Conservation (phyloP, 2,888 invertebrate genomes). For the Calameuta filiformis region DNA sequence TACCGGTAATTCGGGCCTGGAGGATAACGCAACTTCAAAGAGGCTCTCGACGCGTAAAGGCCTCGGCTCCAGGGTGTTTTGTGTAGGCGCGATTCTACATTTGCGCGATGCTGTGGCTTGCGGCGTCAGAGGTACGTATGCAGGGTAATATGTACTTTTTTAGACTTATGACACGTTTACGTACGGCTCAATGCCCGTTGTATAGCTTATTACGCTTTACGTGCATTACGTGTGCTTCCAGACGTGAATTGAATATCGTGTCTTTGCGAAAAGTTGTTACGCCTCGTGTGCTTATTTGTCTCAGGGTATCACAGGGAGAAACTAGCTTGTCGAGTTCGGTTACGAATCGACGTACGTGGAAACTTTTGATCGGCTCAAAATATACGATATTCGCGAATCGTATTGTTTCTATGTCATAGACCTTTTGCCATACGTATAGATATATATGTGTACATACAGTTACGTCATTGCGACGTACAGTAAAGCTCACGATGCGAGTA, state of each 20-base stretch:
- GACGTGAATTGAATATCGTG: neutral
- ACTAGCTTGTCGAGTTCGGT: neutral
- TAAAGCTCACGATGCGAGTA: neutral
- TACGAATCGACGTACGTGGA: neutral
- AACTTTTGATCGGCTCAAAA: neutral
- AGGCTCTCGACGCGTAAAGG: slow-evolving; percentile 21
- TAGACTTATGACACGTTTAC: neutral
- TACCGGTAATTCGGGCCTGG: slow-evolving; percentile 31
- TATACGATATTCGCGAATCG: neutral
- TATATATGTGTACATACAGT: neutral
- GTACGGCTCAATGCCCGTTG: neutral
- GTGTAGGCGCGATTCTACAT: neutral
- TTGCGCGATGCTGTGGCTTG: neutral
- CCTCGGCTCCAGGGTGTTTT: neutral
- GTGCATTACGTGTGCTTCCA: neutral
- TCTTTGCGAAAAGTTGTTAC: neutral
- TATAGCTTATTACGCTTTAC: neutral
- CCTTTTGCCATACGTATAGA: neutral
- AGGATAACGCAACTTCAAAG: slow-evolving; percentile 26
- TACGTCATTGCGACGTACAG: neutral
- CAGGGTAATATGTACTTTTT: neutral
- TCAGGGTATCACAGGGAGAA: neutral
- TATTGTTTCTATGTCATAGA: neutral
- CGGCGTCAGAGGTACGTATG: neutral
- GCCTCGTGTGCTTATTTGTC: neutral